phyloP scores from a whole-genome alignment of 2,888 invertebrate species.

The Nasonia oneida region DNA sequence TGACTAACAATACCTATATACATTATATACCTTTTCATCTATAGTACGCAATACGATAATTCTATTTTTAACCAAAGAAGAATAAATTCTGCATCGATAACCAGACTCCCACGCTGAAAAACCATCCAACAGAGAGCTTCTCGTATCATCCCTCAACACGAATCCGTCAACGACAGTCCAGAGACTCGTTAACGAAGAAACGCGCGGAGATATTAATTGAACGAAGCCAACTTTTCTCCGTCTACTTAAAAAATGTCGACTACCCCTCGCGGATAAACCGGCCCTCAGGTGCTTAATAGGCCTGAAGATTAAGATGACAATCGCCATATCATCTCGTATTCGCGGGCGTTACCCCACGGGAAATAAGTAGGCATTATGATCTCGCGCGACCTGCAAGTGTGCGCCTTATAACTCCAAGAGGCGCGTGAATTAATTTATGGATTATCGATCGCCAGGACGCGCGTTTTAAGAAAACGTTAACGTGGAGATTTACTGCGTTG shows the following conservation, averaged over 20 bases:
- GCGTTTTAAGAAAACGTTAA: neutral
- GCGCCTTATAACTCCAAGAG: neutral
- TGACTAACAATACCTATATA: too few species aligned
- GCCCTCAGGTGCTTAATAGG: slow-evolving; percentile 11
- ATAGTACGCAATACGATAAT: neutral
- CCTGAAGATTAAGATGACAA: slow-evolving; percentile 35
- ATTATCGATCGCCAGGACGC: neutral
- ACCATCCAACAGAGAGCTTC: neutral
- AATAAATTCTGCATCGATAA: neutral
- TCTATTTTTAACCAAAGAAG: neutral
- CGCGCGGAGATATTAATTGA: neutral
- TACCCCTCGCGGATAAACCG: neutral
- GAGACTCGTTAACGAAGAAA: slow-evolving; percentile 11
- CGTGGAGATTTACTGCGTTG: too few species aligned
- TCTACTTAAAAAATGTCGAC: too few species aligned
- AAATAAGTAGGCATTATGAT: slow-evolving; percentile 25
- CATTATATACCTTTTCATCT: too few species aligned
- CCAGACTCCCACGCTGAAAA: too few species aligned
- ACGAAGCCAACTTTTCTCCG: slow-evolving; percentile 2
- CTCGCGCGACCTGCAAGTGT: neutral
- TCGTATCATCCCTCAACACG: neutral
- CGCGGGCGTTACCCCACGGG: slow-evolving; percentile 16
- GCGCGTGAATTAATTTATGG: slow-evolving; percentile 24
- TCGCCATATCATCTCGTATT: neutral
- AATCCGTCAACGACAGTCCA: neutral